These are phyloP conservation scores for Adrianichthys oophorus DNA, from an alignment of 2,797 vertebrate genomes.

Conservation along the genomic window DNA sequence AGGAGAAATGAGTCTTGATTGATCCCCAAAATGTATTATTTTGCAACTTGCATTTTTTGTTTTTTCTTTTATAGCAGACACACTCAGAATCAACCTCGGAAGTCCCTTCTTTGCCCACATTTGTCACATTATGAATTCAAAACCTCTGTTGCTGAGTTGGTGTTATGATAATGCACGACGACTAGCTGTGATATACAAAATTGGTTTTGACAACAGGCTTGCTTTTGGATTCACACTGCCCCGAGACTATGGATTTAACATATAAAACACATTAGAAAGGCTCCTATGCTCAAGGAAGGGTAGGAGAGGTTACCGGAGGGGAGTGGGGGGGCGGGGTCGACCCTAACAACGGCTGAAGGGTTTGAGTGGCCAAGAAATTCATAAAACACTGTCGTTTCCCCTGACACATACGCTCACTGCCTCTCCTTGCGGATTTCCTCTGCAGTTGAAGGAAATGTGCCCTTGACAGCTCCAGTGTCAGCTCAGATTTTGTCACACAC, in stretches of 20 bases:
- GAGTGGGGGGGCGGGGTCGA: slow-evolving; percentile 2
- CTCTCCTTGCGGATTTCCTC: slow-evolving; percentile 63
- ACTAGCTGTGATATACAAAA: slow-evolving; percentile 68
- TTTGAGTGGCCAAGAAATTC: slow-evolving; percentile 67
- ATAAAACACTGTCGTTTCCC: slow-evolving; percentile 65
- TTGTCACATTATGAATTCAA: slow-evolving; percentile 65
- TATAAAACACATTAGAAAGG: slow-evolving; percentile 54
- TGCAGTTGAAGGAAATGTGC: slow-evolving; percentile 69
- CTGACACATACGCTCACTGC: slow-evolving; percentile 57
- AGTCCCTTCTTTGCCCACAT: slow-evolving; percentile 49
- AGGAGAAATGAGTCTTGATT: background rate
- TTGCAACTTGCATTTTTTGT: slow-evolving; percentile 12
- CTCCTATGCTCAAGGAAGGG: slow-evolving; percentile 31
- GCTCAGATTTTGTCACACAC: slow-evolving; percentile 76
- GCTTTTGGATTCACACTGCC: slow-evolving; percentile 55
- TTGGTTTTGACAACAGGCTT: slow-evolving; percentile 72
- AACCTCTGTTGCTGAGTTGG: slow-evolving; percentile 64
- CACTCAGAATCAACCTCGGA: slow-evolving; percentile 45
- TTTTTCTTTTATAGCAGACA: slow-evolving; percentile 24
- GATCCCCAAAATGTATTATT: background rate
- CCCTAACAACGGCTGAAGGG: slow-evolving; percentile 60
- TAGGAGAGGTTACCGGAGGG: slow-evolving; percentile 1
- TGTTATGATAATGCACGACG: slow-evolving; percentile 71
- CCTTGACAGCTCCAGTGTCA: slow-evolving; percentile 72
- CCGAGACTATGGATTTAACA: slow-evolving; percentile 63